Percentiles rank a stretch among this genome's conserved stretches.
phyloP scores from a whole-genome alignment of 2,888 invertebrate genomes.

The Oscheius sp. region DNA sequence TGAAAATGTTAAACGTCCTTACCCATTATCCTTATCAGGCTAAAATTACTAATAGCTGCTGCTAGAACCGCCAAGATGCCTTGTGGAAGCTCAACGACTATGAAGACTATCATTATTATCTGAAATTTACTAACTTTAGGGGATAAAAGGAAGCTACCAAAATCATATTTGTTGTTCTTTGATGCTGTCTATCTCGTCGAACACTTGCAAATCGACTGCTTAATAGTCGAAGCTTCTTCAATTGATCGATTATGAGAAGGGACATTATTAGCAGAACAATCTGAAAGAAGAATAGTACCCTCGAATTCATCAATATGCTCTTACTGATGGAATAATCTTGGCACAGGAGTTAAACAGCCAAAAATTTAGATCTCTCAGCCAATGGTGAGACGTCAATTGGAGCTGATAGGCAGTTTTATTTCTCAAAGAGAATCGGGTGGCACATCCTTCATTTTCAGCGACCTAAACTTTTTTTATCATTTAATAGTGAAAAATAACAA shows the following conservation, averaged over 20 bases:
- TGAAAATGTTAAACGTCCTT: too few relatives aligned
- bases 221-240: constrained; percentile 56
- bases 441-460: constrained; percentile 53
- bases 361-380: constrained; percentile 55
- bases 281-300: constrained; percentile 31
- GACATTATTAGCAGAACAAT: constrained; percentile 64
- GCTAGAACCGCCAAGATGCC: constrained; percentile 59
- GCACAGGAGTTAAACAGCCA: constrained; percentile 58
- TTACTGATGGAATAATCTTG: constrained; percentile 54
- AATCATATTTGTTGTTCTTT: constrained; percentile 57
- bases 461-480: constrained; percentile 37
- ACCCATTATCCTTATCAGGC: constrained; percentile 51
- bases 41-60: constrained; percentile 42
- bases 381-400: constrained; percentile 43
- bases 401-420: constrained; percentile 54
- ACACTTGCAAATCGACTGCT: constrained; percentile 57
- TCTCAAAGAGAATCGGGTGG: constrained; percentile 41
- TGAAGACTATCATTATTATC: constrained; percentile 66
- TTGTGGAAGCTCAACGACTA: constrained; percentile 65
- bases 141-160: constrained; percentile 6
- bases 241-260: constrained; percentile 56
- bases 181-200: constrained; percentile 61
- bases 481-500: background rate
- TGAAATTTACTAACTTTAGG: constrained; percentile 33
- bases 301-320: background rate